Percentiles rank a stretch among this genome's conserved stretches.
These are phyloP conservation scores for Patiria miniata DNA, from an alignment of 35 echinoderm and acorn worm genomes.

Conservation along the genomic window DNA sequence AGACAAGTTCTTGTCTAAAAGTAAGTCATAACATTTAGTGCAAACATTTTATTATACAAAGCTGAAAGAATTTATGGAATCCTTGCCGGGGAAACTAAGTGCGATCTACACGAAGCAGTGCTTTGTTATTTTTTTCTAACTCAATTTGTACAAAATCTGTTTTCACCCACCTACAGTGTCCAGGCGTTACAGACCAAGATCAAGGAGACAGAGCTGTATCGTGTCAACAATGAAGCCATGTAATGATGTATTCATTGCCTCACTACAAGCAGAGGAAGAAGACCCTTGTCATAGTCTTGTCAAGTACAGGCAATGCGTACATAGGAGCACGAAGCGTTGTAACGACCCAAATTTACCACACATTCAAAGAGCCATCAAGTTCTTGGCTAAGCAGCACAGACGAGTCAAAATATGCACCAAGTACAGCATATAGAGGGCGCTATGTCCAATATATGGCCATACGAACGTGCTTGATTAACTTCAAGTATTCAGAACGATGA, in stretches of 20 bases:
- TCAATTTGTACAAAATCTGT: neutral
- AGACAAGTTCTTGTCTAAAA: too few species aligned
- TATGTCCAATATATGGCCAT: neutral
- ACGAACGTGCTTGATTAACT: neutral
- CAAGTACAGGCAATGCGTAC: slow-evolving; percentile 28
- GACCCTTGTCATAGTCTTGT: slow-evolving; percentile 30
- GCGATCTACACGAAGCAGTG: too few species aligned
- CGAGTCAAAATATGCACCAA: slow-evolving; percentile 35
- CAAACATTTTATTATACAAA: too few species aligned
- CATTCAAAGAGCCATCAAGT: slow-evolving; percentile 21
- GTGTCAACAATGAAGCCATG: slow-evolving; percentile 28
- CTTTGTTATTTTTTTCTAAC: too few species aligned
- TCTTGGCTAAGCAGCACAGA: slow-evolving; percentile 30
- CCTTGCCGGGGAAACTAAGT: too few species aligned
- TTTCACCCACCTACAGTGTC: neutral
- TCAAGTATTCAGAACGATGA: too few species aligned
- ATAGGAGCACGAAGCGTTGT: slow-evolving; percentile 29
- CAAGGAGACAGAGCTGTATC: slow-evolving; percentile 6
- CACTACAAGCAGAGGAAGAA: slow-evolving; percentile 3
- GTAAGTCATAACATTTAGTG: too few species aligned
- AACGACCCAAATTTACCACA: slow-evolving; percentile 17
- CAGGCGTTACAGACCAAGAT: neutral
- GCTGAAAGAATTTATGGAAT: too few species aligned
- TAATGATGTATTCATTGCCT: slow-evolving; percentile 10
- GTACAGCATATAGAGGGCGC: neutral